Conservation (phyloP, 2,113 vertebrate genomes). For the Cichladusa arquata region DNA sequence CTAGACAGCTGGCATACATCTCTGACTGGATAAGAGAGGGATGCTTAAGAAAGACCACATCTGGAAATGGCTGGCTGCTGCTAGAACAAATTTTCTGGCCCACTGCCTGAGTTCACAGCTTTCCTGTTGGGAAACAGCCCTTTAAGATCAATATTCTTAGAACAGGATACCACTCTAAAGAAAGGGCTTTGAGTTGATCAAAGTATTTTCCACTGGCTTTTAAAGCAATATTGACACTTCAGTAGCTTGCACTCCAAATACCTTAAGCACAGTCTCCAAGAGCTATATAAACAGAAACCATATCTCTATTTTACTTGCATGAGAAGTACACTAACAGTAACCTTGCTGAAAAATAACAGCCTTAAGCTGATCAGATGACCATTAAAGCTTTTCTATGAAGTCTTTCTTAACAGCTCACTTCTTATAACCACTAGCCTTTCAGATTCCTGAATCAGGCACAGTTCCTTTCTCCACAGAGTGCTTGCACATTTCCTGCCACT, state of each 20-base stretch:
- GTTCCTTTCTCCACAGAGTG: background rate
- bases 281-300: background rate
- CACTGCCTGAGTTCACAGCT: background rate
- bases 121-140: background rate
- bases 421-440: background rate
- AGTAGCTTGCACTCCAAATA: background rate
- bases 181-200: background rate
- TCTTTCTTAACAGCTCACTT: background rate
- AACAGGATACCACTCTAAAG: background rate
- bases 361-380: background rate
- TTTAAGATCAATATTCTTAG: background rate
- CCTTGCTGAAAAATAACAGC: background rate
- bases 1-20: background rate
- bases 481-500: background rate
- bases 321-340: background rate
- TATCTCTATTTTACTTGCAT: background rate
- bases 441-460: background rate
- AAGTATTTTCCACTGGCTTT: background rate
- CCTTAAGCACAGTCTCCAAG: background rate
- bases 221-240: background rate
- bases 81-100: background rate
- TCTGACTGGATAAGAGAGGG: background rate
- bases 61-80: background rate
- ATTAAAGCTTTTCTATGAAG: background rate
- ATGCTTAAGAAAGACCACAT: background rate